phyloP scores from a whole-genome alignment of 2,888 invertebrate species.

The Eristalinus aeneus region DNA sequence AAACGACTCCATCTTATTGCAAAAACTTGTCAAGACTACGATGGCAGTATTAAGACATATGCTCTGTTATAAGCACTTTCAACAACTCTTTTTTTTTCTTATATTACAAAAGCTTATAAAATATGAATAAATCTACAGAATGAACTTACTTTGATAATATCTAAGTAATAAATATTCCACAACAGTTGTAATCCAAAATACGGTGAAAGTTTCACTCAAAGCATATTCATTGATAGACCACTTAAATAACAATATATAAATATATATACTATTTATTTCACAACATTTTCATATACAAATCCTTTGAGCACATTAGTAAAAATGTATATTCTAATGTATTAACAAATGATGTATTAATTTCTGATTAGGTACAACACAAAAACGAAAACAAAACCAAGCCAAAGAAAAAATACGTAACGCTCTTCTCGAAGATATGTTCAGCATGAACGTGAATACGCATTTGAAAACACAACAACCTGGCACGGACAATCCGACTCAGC shows the following conservation, averaged over 20 bases:
- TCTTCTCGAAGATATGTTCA: constrained; percentile 54
- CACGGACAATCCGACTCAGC: constrained; percentile 20
- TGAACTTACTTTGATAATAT: constrained; percentile 54
- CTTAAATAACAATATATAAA: neutral
- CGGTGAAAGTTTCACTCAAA: constrained; percentile 52
- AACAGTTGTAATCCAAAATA: constrained; percentile 43
- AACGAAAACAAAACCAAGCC: constrained; percentile 1
- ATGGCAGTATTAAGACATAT: constrained; percentile 39
- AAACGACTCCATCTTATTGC: constrained; percentile 48
- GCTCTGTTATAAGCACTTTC: constrained; percentile 26
- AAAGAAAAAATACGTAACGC: constrained; percentile 49
- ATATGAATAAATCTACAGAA: constrained; percentile 43
- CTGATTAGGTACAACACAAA: constrained; percentile 37
- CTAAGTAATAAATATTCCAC: constrained; percentile 35
- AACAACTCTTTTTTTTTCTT: neutral
- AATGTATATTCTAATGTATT: constrained; percentile 4
- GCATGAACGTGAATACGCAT: constrained; percentile 63
- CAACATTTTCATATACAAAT: neutral
- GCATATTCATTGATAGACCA: constrained; percentile 40
- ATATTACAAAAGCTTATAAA: constrained; percentile 43
- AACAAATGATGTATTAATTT: constrained; percentile 50
- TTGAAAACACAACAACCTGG: constrained; percentile 43
- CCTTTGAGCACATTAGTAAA: neutral
- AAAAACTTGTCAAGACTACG: constrained; percentile 55
- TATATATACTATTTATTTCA: neutral